Percentiles rank a stretch among this genome's conserved stretches.
phyloP scores from a whole-genome alignment of 2,888 invertebrate species.

The Drosophila nr. perissopoda region DNA sequence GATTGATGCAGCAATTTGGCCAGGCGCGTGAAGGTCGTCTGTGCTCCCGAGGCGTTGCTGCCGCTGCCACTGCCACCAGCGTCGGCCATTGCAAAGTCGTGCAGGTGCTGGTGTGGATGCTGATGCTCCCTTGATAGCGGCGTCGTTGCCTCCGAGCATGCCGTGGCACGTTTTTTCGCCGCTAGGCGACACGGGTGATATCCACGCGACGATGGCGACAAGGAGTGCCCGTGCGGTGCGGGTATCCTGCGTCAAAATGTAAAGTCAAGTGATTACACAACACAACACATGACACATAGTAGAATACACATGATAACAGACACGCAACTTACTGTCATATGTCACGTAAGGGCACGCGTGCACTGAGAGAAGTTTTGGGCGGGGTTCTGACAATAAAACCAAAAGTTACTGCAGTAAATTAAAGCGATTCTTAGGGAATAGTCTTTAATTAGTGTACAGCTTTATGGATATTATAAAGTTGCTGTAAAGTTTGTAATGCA shows the following conservation, averaged over 20 bases:
- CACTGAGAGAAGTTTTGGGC: slow-evolving; percentile 18
- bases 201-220: slow-evolving; percentile 85
- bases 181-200: slow-evolving; percentile 85
- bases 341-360: slow-evolving; percentile 41
- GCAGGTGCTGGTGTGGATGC: slow-evolving; percentile 42
- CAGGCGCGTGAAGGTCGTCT: slow-evolving; percentile 77
- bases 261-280: slow-evolving; percentile 59
- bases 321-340: slow-evolving; percentile 29
- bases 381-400: not conserved
- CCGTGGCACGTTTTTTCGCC: slow-evolving; percentile 78
- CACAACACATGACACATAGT: slow-evolving; percentile 1
- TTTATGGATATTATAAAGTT: not conserved
- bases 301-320: not conserved
- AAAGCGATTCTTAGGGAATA: too few species aligned
- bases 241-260: slow-evolving; percentile 85
- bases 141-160: slow-evolving; percentile 71
- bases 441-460: not conserved
- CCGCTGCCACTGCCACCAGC: slow-evolving; percentile 13
- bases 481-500: not conserved
- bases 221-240: slow-evolving; percentile 86
- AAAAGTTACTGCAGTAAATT: not conserved
- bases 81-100: slow-evolving; percentile 57
- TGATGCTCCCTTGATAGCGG: slow-evolving; percentile 55
- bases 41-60: slow-evolving; percentile 37
- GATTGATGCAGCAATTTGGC: slow-evolving; percentile 83